Base-by-base conservation (phyloP, 1,140 invertebrate genomes). In the Propsilocerus akamusi region DNA sequence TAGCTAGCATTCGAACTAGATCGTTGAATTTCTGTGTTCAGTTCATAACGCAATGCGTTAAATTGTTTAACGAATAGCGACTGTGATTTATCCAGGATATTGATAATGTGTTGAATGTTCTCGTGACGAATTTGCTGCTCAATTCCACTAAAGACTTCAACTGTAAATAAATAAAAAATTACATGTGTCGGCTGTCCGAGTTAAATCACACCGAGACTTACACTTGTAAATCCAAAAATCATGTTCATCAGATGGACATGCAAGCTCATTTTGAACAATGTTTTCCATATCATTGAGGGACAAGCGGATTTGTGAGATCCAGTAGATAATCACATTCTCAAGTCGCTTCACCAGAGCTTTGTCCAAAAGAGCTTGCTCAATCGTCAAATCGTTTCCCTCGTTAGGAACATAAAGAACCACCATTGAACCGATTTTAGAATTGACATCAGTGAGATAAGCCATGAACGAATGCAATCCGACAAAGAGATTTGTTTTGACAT, bases 211-310 rank as follows among this genome's bases (percentile, higher is more conserved):
- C 26, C n/a, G n/a, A n/a, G 48, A 72, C 75, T 73, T 65, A 85
- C 83, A 82, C 65, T 86, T 72, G 59, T 86, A 83, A 56, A 78
- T 72, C 88, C 88, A 92, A 66, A 91, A 91, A 52, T 86, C 75
- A 58, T 84, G 86, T 68, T 91, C 86, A 59, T 92, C 87, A n/a
- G 76, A 71, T 0, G 86, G 80, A 26, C 80, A 81, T n/a, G 79
- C 62, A 14, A 83, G 68, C 57, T 87, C 80, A 46, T 80, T 73
- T 25, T 74, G 71, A 6, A 78, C 76, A 23, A 75, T 73, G 49
- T 80, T 75, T 46, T 81, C 79, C 25, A 76, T 71, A 58, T 88
- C 81, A 56, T 75, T 76, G 2, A 92, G 63, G 26, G 84, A 78
- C 4, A 83, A 77, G 58, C 83, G 81, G 41, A 93, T 83, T 65